These are phyloP conservation scores for Masnerella sp. DNA, from an alignment of 2,888 invertebrate genomes.

Conservation along the genomic window DNA sequence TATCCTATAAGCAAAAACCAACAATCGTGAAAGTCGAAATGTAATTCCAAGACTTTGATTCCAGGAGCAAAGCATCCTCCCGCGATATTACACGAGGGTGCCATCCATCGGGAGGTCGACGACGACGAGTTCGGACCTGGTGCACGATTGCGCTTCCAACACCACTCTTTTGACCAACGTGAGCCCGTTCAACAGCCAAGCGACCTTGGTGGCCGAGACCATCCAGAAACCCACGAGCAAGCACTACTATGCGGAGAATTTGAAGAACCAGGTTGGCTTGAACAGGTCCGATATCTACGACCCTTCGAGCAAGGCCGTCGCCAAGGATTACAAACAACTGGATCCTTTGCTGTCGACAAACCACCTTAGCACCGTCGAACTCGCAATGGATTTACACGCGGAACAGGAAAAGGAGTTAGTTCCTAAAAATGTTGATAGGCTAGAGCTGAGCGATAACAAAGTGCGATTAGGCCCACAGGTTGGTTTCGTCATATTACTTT, in stretches of 20 bases:
- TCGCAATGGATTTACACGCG: no score
- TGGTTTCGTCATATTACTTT: neutral
- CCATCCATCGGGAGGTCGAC: constrained; percentile 67
- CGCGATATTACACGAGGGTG: constrained; percentile 72
- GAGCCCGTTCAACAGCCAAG: constrained; percentile 76
- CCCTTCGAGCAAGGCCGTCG: constrained; percentile 64
- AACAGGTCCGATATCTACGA: constrained; percentile 69
- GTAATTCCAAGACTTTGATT: constrained; percentile 34
- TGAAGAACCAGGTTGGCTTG: constrained; percentile 68
- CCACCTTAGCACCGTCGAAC: constrained; percentile 8
- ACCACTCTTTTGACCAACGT: constrained; percentile 72
- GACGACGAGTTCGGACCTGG: constrained; percentile 67
- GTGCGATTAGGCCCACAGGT: constrained; percentile 15
- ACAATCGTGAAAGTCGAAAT: constrained; percentile 9
- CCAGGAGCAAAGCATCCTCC: constrained; percentile 71
- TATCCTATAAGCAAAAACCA: no score
- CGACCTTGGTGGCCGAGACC: constrained; percentile 67
- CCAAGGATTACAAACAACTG: constrained; percentile 70
- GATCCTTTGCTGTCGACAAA: constrained; percentile 65
- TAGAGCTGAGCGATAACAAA: constrained; percentile 14
- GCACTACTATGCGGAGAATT: constrained; percentile 74
- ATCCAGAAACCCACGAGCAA: no score
- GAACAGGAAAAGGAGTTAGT: constrained; percentile 37
- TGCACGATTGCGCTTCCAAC: constrained; percentile 74
- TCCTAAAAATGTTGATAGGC: neutral